Conservation (phyloP, 2,888 invertebrate species). For the Apodemia hepburni region DNA sequence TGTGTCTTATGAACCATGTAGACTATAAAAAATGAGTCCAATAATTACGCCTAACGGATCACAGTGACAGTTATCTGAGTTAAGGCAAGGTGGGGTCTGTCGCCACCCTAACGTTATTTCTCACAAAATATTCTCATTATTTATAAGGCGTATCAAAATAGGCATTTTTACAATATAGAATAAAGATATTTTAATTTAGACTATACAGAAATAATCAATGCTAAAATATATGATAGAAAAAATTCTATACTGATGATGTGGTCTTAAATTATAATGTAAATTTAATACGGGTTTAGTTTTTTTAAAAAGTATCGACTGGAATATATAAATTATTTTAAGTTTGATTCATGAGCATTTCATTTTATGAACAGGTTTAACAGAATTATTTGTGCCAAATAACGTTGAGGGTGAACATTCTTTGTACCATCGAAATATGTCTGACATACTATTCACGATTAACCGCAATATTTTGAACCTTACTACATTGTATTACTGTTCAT, state of each 20-base stretch:
- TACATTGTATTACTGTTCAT: not conserved
- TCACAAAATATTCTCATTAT: constrained; percentile 55
- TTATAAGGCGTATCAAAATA: too few species aligned
- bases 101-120: constrained; percentile 45
- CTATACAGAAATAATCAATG: not conserved
- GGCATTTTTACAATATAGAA: not conserved
- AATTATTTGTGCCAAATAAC: constrained; percentile 18
- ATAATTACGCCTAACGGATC: constrained; percentile 70
- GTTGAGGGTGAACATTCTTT: constrained; percentile 28
- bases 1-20: not conserved
- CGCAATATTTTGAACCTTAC: constrained; percentile 16
- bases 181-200: not conserved
- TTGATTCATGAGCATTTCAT: not conserved
- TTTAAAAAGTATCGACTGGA: not conserved
- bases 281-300: not conserved
- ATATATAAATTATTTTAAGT: not conserved
- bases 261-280: not conserved
- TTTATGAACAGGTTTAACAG: too few species aligned
- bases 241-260: not conserved
- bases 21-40: constrained; percentile 35
- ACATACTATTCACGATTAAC: constrained; percentile 22
- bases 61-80: constrained; percentile 72
- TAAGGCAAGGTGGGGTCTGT: constrained; percentile 73
- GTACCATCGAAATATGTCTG: constrained; percentile 30
- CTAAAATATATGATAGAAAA: not conserved